These are phyloP conservation scores for Ploceus nigricollis DNA, from an alignment of 2,113 vertebrate genomes.

Conservation along the genomic window DNA sequence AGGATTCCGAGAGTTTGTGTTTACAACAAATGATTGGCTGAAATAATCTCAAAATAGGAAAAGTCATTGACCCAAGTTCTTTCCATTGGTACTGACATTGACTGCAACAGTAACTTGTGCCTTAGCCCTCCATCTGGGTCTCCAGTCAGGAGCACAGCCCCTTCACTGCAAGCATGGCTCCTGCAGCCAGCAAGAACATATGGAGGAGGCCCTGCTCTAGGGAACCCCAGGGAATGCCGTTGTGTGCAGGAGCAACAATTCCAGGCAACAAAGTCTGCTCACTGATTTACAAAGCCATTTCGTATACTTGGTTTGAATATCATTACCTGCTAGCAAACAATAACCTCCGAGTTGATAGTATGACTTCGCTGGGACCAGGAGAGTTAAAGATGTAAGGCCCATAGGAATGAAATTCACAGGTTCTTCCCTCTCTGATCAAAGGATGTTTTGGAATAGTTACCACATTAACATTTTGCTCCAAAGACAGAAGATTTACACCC, in stretches of 20 bases:
- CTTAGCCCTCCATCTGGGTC: background rate
- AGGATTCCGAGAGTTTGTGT: background rate
- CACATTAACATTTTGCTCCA: too few species aligned
- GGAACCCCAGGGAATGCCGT: background rate
- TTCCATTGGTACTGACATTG: background rate
- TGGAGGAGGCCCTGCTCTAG: background rate
- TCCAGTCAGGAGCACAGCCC: background rate
- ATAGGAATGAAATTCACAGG: background rate
- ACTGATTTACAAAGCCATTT: background rate
- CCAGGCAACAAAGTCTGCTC: background rate
- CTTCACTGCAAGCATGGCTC: background rate
- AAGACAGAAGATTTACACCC: background rate
- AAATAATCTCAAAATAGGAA: background rate
- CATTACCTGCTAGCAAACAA: background rate
- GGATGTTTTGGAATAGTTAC: background rate
- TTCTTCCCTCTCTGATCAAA: background rate
- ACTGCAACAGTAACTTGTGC: background rate
- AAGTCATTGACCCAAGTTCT: background rate
- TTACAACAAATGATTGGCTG: background rate
- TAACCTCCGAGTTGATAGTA: background rate
- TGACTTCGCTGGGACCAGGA: background rate
- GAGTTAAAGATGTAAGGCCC: background rate
- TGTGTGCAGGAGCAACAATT: background rate
- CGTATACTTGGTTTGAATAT: fast-evolving
- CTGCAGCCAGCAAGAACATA: background rate